Percentiles rank a stretch among this genome's conserved stretches.
Evolutionary conservation across 2,113 vertebrate species (phyloP).

Genomic region (Callospermophilus lateralis): DNA sequence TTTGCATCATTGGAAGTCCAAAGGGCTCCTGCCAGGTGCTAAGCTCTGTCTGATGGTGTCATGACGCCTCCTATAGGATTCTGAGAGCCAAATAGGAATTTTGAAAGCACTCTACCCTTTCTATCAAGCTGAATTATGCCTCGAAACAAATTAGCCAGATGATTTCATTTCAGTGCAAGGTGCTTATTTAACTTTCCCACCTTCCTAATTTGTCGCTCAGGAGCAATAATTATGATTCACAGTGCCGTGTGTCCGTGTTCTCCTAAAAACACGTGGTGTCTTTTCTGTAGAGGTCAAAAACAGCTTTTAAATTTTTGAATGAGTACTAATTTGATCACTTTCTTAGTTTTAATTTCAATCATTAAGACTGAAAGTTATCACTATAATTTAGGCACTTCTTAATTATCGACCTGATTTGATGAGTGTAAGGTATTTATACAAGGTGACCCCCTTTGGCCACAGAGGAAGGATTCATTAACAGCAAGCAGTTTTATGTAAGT

Average conservation of each 20-base stretch:
- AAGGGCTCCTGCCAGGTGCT: not conserved
- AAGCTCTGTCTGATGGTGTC: not conserved
- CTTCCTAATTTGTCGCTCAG: slow-evolving; percentile 63
- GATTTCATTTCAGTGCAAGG: slow-evolving; percentile 42
- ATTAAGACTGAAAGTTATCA: slow-evolving; percentile 49
- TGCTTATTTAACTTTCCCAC: slow-evolving; percentile 58
- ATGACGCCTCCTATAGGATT: slow-evolving; percentile 77
- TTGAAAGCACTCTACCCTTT: not conserved
- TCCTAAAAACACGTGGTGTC: not conserved
- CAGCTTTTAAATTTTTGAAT: slow-evolving; percentile 50
- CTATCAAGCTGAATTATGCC: slow-evolving; percentile 28
- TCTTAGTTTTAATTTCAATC: slow-evolving; percentile 52
- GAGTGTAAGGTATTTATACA: not conserved
- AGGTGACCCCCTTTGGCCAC: slow-evolving; percentile 33
- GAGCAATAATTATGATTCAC: slow-evolving; percentile 59
- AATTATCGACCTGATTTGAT: slow-evolving; percentile 44
- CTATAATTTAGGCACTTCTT: slow-evolving; percentile 65
- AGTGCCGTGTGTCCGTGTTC: not conserved
- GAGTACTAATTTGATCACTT: slow-evolving; percentile 52
- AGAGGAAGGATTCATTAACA: slow-evolving; percentile 51
- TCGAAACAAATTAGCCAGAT: slow-evolving; percentile 62
- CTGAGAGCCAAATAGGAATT: not conserved
- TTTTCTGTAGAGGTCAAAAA: slow-evolving; percentile 60
- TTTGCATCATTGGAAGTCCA: slow-evolving; percentile 48
- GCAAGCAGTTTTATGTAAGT: not conserved